Evolutionary conservation across 2,113 vertebrate genomes (phyloP).

Genomic region (Vulpes ferrilata): DNA sequence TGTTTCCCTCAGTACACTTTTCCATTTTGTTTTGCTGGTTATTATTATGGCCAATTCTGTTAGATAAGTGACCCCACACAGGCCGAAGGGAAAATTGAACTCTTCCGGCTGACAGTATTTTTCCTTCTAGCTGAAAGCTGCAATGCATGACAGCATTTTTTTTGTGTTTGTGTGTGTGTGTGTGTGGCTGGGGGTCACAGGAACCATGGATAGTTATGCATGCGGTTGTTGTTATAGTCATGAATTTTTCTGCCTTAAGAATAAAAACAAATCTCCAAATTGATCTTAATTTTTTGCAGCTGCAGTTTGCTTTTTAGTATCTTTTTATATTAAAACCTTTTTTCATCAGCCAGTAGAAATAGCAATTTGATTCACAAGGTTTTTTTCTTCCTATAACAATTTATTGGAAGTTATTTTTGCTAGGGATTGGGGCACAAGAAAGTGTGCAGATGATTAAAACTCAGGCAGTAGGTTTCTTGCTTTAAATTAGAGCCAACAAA

Average conservation of each 20-base stretch:
- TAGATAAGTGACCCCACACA: constrained; percentile 5
- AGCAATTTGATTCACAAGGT: constrained; percentile 31
- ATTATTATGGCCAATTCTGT: constrained; percentile 4
- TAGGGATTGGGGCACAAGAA: background rate
- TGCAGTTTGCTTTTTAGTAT: constrained; percentile 28
- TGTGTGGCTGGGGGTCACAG: background rate
- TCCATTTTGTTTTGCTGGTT: constrained; percentile 41
- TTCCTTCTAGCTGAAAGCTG: background rate
- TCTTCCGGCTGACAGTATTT: background rate
- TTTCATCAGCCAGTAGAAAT: constrained; percentile 59
- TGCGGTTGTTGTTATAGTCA: background rate
- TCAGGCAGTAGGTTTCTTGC: background rate
- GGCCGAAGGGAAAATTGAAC: background rate
- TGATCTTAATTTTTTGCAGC: constrained; percentile 56
- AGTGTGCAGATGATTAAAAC: constrained; percentile 51
- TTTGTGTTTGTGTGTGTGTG: background rate
- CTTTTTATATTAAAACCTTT: constrained; percentile 52
- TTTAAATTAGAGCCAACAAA: constrained; percentile 36
- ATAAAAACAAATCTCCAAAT: constrained; percentile 58
- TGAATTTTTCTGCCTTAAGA: constrained; percentile 52
- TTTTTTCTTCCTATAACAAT: background rate
- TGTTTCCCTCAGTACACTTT: constrained; percentile 12
- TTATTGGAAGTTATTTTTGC: constrained; percentile 61
- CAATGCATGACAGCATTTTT: background rate
- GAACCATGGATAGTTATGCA: background rate